These are phyloP conservation scores for Gambusia yucatana DNA, from an alignment of 2,797 vertebrate genomes.

Conservation along the genomic window DNA sequence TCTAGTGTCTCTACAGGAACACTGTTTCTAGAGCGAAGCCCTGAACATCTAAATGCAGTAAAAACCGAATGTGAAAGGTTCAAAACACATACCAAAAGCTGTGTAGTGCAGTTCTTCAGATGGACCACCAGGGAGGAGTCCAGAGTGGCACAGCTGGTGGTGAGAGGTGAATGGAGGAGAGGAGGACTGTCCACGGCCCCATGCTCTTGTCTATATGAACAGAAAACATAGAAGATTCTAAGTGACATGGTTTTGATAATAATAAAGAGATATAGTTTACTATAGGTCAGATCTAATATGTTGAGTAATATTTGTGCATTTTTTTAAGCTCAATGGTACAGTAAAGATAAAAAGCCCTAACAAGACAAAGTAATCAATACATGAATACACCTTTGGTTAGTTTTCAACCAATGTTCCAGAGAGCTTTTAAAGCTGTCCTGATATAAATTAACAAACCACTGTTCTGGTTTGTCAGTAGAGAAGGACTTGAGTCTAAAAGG, in stretches of 20 bases:
- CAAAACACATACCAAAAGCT: constrained; percentile 87
- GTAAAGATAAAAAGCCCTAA: too few species aligned
- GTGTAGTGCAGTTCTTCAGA: constrained; percentile 86
- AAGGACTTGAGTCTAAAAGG: too few species aligned
- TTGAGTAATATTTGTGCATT: neutral
- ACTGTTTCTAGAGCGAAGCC: neutral
- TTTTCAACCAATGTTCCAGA: too few species aligned
- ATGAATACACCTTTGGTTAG: too few species aligned
- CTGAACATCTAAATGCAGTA: neutral
- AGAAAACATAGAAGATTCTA: neutral
- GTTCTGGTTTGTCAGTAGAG: too few species aligned
- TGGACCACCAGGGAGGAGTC: constrained; percentile 88
- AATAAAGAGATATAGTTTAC: neutral
- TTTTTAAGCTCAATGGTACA: neutral
- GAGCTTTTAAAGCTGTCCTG: too few species aligned
- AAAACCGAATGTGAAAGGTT: neutral
- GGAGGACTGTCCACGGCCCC: constrained; percentile 73
- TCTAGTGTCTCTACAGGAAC: neutral
- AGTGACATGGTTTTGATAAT: neutral
- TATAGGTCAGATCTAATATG: neutral
- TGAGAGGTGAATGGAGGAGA: constrained; percentile 78
- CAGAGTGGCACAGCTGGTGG: constrained; percentile 85
- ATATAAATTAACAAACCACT: too few species aligned
- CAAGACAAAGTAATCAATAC: too few species aligned
- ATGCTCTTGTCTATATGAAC: constrained; percentile 54